Percentiles rank a stretch among this genome's conserved stretches.
These are phyloP conservation scores for Disparrhopalites patrizii DNA, from an alignment of 2,888 invertebrate genomes.

Conservation along the genomic window DNA sequence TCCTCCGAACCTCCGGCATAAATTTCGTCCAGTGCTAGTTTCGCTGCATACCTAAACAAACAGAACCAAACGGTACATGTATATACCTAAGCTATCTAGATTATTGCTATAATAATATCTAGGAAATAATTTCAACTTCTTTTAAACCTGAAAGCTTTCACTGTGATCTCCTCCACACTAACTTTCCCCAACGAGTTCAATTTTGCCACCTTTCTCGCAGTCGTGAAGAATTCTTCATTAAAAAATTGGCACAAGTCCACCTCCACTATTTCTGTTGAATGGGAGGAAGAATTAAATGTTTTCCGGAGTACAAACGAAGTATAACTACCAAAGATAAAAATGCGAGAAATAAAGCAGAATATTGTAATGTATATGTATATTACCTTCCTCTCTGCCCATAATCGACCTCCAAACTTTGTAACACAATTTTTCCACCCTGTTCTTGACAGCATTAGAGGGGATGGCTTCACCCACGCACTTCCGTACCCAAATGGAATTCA, in stretches of 20 bases:
- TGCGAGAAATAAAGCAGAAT: not conserved
- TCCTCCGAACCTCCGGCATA: constrained; percentile 44
- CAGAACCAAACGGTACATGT: too few species aligned
- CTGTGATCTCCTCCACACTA: constrained; percentile 39
- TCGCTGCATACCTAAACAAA: constrained; percentile 51
- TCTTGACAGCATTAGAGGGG: constrained; percentile 42
- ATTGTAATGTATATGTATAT: not conserved
- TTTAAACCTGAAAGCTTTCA: constrained; percentile 41
- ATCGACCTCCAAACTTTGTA: constrained; percentile 33
- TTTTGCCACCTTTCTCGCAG: constrained; percentile 28
- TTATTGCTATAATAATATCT: not conserved
- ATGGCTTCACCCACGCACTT: constrained; percentile 45
- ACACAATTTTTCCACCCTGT: constrained; percentile 43
- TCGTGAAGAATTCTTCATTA: constrained; percentile 28
- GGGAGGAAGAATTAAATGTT: not conserved
- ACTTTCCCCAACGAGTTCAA: constrained; percentile 17
- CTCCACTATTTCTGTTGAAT: constrained; percentile 32
- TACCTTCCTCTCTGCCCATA: constrained; percentile 22
- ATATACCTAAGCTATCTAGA: not conserved
- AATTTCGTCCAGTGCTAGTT: constrained; percentile 54
- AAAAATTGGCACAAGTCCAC: constrained; percentile 40
- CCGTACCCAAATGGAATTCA: constrained; percentile 36
- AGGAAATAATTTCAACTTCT: not conserved
- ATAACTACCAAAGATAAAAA: not conserved
- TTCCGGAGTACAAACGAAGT: not conserved